Conservation (phyloP, 2,797 vertebrate species). For the Discoglossus pictus region DNA sequence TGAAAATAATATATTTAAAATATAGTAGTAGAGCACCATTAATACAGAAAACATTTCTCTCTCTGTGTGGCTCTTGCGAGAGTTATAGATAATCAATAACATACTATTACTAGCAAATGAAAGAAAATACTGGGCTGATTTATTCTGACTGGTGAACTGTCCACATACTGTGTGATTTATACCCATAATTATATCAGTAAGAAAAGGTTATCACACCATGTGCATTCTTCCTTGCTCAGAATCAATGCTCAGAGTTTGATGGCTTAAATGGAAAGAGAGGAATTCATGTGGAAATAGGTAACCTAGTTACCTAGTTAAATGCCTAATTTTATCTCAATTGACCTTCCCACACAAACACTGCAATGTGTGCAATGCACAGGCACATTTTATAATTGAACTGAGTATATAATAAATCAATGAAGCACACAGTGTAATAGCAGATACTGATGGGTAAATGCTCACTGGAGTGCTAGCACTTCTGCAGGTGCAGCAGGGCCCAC, state of each 20-base stretch:
- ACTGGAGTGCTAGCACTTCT: too few species aligned
- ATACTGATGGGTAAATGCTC: too few species aligned
- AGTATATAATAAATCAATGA: constrained; percentile 16
- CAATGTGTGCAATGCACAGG: not conserved
- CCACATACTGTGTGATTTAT: too few species aligned
- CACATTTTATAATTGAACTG: constrained; percentile 10
- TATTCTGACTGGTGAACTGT: too few species aligned
- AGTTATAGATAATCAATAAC: too few species aligned
- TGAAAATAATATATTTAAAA: too few species aligned
- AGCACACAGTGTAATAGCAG: not conserved
- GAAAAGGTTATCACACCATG: not conserved
- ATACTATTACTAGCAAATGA: too few species aligned
- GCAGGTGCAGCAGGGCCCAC: too few species aligned
- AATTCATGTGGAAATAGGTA: not conserved
- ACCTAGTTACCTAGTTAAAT: constrained; percentile 5
- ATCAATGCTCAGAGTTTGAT: not conserved
- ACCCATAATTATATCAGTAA: not conserved
- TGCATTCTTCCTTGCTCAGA: not conserved
- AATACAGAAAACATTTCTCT: too few species aligned
- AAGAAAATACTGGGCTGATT: too few species aligned
- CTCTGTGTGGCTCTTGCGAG: too few species aligned
- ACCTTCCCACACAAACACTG: constrained; percentile 15
- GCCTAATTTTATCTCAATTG: not conserved
- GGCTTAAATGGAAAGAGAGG: not conserved
- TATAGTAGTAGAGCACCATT: too few species aligned